Evolutionary conservation across 64 coral and sea anemone species (phyloP).

Genomic region (Montipora efflorescens): DNA sequence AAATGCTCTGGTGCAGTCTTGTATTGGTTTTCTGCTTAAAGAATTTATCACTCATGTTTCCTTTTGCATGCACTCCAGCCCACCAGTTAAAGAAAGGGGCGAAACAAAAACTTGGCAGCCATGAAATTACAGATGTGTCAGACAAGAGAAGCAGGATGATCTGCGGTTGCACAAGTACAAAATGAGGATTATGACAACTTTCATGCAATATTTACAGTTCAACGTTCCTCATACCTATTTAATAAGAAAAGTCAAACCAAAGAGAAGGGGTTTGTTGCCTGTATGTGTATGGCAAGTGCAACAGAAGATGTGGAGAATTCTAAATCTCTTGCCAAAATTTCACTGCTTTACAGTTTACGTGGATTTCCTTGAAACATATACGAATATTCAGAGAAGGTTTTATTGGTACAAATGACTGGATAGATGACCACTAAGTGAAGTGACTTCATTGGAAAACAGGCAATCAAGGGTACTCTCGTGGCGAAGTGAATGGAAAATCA

Average conservation of each 20-base stretch:
- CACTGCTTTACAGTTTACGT: too few species aligned
- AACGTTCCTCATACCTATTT: neutral
- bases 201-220: neutral
- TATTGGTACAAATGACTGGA: slow-evolving; percentile 11
- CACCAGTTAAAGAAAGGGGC: neutral
- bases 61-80: neutral
- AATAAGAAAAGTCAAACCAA: neutral
- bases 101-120: neutral
- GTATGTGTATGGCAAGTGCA: neutral
- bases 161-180: neutral
- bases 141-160: neutral
- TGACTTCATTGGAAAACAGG: neutral
- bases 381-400: neutral
- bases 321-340: too few species aligned
- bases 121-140: neutral
- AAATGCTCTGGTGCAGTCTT: neutral
- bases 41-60: neutral
- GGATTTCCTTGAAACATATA: too few species aligned
- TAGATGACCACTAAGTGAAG: neutral
- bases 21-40: neutral
- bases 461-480: neutral
- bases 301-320: too few species aligned
- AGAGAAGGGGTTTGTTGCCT: neutral
- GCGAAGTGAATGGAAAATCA: neutral
- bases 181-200: neutral